These are phyloP conservation scores for Bos taurus DNA, from an alignment of 2,113 vertebrate species.

Conservation along the genomic window ARS-UCD2.0 NC_037348.1:61887001-61887500, in stretches of 20 bases:
- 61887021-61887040: neutral
- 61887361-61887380: accelerated
- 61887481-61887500: no score
- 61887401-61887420: neutral
- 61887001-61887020: neutral
- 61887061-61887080: neutral
- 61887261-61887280: neutral
- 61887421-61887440: neutral
- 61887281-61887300: neutral
- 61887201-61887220: neutral
- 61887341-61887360: neutral
- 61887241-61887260: neutral
- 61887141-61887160: neutral
- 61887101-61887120: neutral
- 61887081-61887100: neutral
- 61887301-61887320: neutral
- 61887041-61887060: neutral
- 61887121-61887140: neutral
- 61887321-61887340: neutral
- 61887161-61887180: neutral
- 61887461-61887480: neutral
- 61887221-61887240: neutral
- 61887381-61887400: neutral
- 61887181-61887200: neutral
- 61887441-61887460: neutral